Percentiles rank a stretch among this genome's conserved stretches.
phyloP scores from a whole-genome alignment of 2,888 invertebrate genomes.

The Thereva unica region DNA sequence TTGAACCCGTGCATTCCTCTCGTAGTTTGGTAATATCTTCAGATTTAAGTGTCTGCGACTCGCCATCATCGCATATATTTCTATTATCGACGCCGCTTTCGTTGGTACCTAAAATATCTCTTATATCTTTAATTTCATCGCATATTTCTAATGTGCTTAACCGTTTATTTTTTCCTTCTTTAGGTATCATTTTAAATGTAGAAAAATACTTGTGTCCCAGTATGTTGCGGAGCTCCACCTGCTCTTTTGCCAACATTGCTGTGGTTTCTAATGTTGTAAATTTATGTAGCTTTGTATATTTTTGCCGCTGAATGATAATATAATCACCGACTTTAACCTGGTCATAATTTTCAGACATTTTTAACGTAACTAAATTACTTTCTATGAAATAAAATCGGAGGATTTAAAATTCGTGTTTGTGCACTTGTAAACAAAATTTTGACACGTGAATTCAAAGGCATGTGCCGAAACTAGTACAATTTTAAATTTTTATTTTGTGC shows the following conservation, averaged over 20 bases:
- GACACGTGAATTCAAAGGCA: no score
- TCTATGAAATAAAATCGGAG: no score
- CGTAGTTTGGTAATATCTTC: constrained; percentile 82
- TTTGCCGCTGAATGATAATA: constrained; percentile 76
- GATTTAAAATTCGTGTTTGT: no score
- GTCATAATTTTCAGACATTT: constrained; percentile 33
- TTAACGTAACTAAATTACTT: neutral
- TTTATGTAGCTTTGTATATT: constrained; percentile 77
- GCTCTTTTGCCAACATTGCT: constrained; percentile 71
- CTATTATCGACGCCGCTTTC: constrained; percentile 81
- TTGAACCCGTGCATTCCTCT: constrained; percentile 75
- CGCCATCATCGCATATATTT: constrained; percentile 72
- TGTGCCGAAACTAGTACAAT: no score
- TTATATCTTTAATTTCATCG: constrained; percentile 61
- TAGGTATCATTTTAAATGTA: constrained; percentile 74
- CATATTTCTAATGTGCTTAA: constrained; percentile 62
- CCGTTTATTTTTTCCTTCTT: constrained; percentile 61
- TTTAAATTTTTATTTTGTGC: no score
- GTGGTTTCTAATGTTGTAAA: constrained; percentile 67
- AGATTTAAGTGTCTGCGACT: constrained; percentile 79
- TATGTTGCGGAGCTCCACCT: constrained; percentile 68
- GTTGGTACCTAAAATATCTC: constrained; percentile 67
- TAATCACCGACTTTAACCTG: constrained; percentile 70
- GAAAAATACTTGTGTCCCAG: constrained; percentile 73
- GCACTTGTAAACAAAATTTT: no score